phyloP scores from a whole-genome alignment of 2,888 invertebrate species.

The Aspidiotus rigidus region DNA sequence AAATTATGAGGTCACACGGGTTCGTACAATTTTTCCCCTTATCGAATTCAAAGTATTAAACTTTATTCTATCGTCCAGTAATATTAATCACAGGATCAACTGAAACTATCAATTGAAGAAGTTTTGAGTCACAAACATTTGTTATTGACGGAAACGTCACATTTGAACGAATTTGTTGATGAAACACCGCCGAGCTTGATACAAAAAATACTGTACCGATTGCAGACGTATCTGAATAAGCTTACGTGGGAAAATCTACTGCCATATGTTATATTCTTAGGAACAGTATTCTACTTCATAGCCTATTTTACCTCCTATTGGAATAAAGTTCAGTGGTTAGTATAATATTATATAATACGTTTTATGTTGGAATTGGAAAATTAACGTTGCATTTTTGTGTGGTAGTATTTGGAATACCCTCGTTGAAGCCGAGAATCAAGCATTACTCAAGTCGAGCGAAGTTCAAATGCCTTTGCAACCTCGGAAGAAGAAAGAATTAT shows the following conservation, averaged over 20 bases:
- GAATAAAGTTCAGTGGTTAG: slow-evolving; percentile 22
- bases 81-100: slow-evolving; percentile 1
- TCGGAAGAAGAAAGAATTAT: slow-evolving; percentile 10
- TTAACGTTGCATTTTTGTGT: slow-evolving; percentile 41
- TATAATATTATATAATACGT: background rate
- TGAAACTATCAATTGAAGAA: slow-evolving; percentile 27
- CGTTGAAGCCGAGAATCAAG: slow-evolving; percentile 8
- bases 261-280: slow-evolving; percentile 26
- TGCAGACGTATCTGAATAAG: slow-evolving; percentile 18
- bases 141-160: slow-evolving; percentile 11
- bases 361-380: slow-evolving; percentile 37
- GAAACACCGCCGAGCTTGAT: slow-evolving; percentile 26
- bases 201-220: slow-evolving; percentile 11
- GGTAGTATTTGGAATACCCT: slow-evolving; percentile 19
- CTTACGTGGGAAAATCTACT: slow-evolving; percentile 20
- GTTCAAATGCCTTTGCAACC: slow-evolving; percentile 22
- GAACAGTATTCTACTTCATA: slow-evolving; percentile 18
- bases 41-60: background rate
- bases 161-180: slow-evolving; percentile 19
- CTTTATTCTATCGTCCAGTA: background rate
- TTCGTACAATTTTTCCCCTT: background rate
- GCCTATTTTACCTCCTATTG: slow-evolving; percentile 20
- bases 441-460: slow-evolving; percentile 20
- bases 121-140: slow-evolving; percentile 13
- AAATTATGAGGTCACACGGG: slow-evolving; percentile 61